Conservation (phyloP, 1,140 invertebrate species). For the Carposina sasakii region DNA sequence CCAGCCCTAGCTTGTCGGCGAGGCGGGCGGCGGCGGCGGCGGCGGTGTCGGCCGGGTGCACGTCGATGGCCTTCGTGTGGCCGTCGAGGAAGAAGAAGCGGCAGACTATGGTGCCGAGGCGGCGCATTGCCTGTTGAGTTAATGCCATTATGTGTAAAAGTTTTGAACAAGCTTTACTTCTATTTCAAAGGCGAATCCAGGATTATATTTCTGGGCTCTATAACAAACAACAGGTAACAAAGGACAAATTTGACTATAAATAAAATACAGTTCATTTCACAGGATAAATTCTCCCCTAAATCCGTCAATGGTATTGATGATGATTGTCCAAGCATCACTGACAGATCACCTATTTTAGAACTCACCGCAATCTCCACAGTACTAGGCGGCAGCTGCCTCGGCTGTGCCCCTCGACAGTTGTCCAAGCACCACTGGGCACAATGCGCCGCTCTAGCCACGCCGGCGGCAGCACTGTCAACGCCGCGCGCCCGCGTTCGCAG, state of each 20-base stretch:
- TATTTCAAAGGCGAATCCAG: no score
- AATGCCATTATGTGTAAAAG: no score
- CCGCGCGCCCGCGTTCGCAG: constrained; percentile 42
- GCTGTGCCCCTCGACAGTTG: constrained; percentile 86
- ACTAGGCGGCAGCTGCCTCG: constrained; percentile 87
- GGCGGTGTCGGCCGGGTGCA: constrained; percentile 95
- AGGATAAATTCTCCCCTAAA: no score
- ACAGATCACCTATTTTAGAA: no score
- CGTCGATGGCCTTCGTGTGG: constrained; percentile 94
- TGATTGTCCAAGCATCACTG: no score
- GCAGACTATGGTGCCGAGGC: constrained; percentile 93
- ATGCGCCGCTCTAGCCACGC: constrained; percentile 69
- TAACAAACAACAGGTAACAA: no score
- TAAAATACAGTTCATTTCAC: no score
- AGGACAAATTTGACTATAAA: no score
- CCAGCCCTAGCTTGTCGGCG: constrained; percentile 89
- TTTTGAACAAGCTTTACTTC: no score
- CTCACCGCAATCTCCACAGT: constrained; percentile 93
- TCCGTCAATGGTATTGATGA: no score
- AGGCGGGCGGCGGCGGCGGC: constrained; percentile 90
- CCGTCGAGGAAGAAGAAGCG: constrained; percentile 97
- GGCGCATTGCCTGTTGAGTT: constrained; percentile 92
- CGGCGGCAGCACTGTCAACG: constrained; percentile 16
- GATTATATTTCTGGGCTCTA: no score
- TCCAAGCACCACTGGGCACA: constrained; percentile 96